Percentiles rank a stretch among this genome's conserved stretches.
Evolutionary conservation across 2,888 invertebrate species (phyloP).

Genomic region (Bellardia pandia): DNA sequence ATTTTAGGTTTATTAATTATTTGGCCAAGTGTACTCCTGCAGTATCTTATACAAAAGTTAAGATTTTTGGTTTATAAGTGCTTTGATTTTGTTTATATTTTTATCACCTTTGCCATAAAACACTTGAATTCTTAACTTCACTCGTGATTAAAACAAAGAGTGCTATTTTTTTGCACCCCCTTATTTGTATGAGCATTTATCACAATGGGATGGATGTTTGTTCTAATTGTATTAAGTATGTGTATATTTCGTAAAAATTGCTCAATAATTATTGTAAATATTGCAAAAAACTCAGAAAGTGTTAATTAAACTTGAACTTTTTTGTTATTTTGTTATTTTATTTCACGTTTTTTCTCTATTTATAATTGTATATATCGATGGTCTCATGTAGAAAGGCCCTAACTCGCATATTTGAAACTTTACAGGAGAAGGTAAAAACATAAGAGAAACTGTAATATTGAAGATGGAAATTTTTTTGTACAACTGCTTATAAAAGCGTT

Average conservation of each 20-base stretch:
- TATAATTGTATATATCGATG: not conserved
- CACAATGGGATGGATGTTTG: constrained; percentile 15
- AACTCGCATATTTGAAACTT: too few species aligned
- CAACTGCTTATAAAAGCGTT: too few species aligned
- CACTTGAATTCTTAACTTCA: not conserved
- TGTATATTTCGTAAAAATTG: constrained; percentile 30
- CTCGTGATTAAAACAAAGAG: not conserved
- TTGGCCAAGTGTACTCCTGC: too few species aligned
- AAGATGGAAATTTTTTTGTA: too few species aligned
- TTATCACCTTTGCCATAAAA: not conserved
- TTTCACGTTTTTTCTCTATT: not conserved
- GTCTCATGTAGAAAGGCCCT: too few species aligned
- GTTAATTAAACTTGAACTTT: constrained; percentile 78
- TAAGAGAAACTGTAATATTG: too few species aligned
- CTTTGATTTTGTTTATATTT: not conserved
- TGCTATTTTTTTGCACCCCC: not conserved
- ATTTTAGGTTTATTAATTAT: too few species aligned
- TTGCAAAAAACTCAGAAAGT: constrained; percentile 72
- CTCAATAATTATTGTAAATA: constrained; percentile 71
- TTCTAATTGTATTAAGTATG: not conserved
- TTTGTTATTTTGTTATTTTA: constrained; percentile 14
- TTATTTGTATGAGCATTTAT: not conserved
- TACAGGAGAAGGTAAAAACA: too few species aligned
- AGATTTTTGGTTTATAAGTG: too few species aligned
- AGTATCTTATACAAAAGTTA: too few species aligned